Percentiles rank a stretch among this genome's conserved stretches.
phyloP scores from a whole-genome alignment of 2,888 invertebrate genomes.

The Drosophila leonis region DNA sequence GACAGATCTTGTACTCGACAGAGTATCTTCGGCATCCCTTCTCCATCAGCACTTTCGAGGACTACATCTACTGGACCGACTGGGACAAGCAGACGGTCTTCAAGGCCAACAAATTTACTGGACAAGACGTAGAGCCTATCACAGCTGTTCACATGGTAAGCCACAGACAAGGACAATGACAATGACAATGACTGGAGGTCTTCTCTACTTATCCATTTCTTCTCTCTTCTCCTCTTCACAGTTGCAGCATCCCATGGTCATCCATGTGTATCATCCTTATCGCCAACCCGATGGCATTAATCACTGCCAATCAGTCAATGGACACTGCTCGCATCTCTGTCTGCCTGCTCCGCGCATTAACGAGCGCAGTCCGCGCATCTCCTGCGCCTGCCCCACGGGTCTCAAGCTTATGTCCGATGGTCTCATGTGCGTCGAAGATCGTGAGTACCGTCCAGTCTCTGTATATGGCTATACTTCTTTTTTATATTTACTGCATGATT shows the following conservation, averaged over 20 bases:
- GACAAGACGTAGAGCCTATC: constrained; percentile 91
- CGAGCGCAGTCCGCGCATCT: constrained; percentile 91
- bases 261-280: constrained; percentile 97
- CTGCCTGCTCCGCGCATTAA: constrained; percentile 95
- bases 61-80: constrained; percentile 98
- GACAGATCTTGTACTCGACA: constrained; percentile 92
- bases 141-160: constrained; percentile 92
- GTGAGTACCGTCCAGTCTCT: constrained; percentile 87
- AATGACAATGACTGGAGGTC: rapidly evolving
- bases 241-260: constrained; percentile 96
- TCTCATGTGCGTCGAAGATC: constrained; percentile 94
- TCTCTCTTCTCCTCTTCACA: constrained; percentile 78
- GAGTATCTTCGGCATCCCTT: constrained; percentile 96
- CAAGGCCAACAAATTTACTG: constrained; percentile 96
- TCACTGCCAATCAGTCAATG: constrained; percentile 96
- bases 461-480: too few species aligned
- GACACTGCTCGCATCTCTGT: constrained; percentile 95
- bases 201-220: neutral
- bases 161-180: too few species aligned
- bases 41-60: constrained; percentile 98
- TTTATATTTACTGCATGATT: constrained; percentile 25
- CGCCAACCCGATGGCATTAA: constrained; percentile 96
- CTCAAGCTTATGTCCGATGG: constrained; percentile 91
- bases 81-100: constrained; percentile 98
- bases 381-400: constrained; percentile 96